A percentile compares a stretch with the other conserved stretches of the same genome.
Evolutionary conservation across 2,888 invertebrate species (phyloP).

Genomic region (Agonopterix heracliana): DNA sequence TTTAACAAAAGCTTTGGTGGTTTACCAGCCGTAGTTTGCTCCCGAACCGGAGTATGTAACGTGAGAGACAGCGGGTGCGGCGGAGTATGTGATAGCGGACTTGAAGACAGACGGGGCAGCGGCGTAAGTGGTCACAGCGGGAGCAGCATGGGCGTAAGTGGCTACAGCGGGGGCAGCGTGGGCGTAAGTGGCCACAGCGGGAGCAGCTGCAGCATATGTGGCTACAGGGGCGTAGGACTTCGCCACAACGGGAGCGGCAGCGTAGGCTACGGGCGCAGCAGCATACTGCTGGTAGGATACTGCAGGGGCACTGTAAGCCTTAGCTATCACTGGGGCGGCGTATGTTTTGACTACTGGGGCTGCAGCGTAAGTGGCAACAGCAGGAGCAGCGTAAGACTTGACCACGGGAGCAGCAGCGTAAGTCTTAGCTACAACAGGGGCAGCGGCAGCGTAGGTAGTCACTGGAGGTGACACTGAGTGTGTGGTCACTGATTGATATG

Average conservation of each 20-base stretch:
- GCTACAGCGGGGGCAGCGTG: slow-evolving; percentile 16
- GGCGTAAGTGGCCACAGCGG: slow-evolving; percentile 9
- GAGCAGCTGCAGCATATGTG: slow-evolving; percentile 40
- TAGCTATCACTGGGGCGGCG: slow-evolving; percentile 12
- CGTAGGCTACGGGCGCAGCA: slow-evolving; percentile 17
- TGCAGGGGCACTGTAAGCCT: slow-evolving; percentile 31
- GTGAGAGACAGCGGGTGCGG: slow-evolving; percentile 78
- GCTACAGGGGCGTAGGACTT: slow-evolving; percentile 49
- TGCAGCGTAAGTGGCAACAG: slow-evolving; percentile 52
- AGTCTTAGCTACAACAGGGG: slow-evolving; percentile 23
- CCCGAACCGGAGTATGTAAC: slow-evolving; percentile 79
- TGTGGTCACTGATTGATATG: slow-evolving; percentile 9
- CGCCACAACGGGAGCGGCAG: slow-evolving; percentile 23
- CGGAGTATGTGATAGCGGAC: slow-evolving; percentile 60
- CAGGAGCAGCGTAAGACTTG: slow-evolving; percentile 25
- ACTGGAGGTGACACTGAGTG: slow-evolving; percentile 20
- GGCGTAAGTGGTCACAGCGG: slow-evolving; percentile 62
- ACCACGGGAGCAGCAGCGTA: slow-evolving; percentile 20
- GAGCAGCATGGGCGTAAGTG: slow-evolving; percentile 20
- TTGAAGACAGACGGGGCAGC: slow-evolving; percentile 49
- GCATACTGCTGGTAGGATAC: slow-evolving; percentile 29
- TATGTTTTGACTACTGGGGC: slow-evolving; percentile 26
- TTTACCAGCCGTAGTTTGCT: slow-evolving; percentile 59
- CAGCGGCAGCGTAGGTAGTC: slow-evolving; percentile 39
- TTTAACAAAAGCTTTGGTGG: not conserved